These are phyloP conservation scores for Pogonomyrmex barbatus DNA, from an alignment of 1,140 invertebrate genomes.

Conservation along the genomic window DNA sequence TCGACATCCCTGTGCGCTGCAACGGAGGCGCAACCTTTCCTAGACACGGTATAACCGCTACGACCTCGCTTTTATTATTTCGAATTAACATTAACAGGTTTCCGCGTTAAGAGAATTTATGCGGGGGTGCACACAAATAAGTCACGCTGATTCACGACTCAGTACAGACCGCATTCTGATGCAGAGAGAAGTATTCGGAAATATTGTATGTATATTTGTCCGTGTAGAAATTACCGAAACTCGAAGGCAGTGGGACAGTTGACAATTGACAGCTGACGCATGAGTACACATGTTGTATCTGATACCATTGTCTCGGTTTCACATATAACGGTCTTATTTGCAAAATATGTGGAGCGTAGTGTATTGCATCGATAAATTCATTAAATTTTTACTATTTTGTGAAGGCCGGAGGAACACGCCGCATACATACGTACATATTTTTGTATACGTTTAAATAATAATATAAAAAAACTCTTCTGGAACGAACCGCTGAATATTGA, in stretches of 20 bases:
- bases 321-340: background rate
- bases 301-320: background rate
- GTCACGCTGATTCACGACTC: conserved; percentile 18
- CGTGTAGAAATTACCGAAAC: background rate
- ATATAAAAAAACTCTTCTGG: background rate
- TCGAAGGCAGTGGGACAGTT: background rate
- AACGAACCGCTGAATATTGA: conserved; percentile 2
- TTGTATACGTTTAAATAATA: background rate
- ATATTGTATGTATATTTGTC: background rate
- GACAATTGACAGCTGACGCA: background rate
- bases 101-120: conserved; percentile 71
- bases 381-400: background rate
- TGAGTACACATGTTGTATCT: background rate
- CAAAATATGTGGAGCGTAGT: background rate
- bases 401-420: background rate
- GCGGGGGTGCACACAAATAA: conserved; percentile 58
- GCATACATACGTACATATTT: background rate
- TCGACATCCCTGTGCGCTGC: conserved; percentile 13
- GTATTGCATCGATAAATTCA: background rate
- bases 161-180: background rate
- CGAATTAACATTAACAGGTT: conserved; percentile 78
- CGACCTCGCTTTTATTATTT: conserved; percentile 74
- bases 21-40: conserved; percentile 37
- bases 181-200: background rate
- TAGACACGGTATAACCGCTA: conserved; percentile 53